Base-by-base conservation (phyloP, 92 coral and sea anemone species). In the Parazoanthus swiftii region DNA sequence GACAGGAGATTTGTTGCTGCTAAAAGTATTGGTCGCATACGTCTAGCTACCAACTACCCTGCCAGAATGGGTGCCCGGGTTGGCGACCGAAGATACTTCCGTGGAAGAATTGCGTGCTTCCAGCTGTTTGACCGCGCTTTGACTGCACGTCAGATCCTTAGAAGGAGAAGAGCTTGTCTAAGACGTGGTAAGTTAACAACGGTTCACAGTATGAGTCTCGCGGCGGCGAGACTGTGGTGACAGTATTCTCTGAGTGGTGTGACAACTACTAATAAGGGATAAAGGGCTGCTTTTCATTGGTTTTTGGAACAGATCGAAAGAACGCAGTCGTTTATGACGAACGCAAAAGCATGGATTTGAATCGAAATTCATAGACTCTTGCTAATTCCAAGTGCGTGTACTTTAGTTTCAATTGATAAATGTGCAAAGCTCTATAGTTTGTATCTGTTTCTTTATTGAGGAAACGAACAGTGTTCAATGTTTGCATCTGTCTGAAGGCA, bases 31-130 rank as follows among this genome's bases (percentile, higher is more conserved):
- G 86, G 86, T 67, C 86, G 86, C 39, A 82, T 35, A 20, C 74
- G 86, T 44, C 86, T 82, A 39, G 86, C 76, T 11, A 82, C 86
- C 5, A 82, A 66, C 23, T 82, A 65, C 48, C 86, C 76, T 2
- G 86, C 86, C 10, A 65, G 86, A 39, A 1, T 82, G 33, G 86
- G 86, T 13, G 86, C 86, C 2, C 76, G 54, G 26, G 8, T 65
- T 21, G 86, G 76, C 13, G 86, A 42, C 36, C 7, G 77, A 8
- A 43, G 76, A 25, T 82, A 65, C 86, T 82, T 82, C 86, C 86
- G 76, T 43, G 86, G 86, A 36, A 50, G 56, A 63, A 82, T 82
- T 54, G 75, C 76, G 8, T 82, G 86, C 76, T 37, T 82, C 14
- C 86, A 82, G 75, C 65, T 82, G 18, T 82, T 14, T 43, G 59